Conservation (phyloP, 2,113 vertebrate genomes). For the Chaetodon trifascialis region DNA sequence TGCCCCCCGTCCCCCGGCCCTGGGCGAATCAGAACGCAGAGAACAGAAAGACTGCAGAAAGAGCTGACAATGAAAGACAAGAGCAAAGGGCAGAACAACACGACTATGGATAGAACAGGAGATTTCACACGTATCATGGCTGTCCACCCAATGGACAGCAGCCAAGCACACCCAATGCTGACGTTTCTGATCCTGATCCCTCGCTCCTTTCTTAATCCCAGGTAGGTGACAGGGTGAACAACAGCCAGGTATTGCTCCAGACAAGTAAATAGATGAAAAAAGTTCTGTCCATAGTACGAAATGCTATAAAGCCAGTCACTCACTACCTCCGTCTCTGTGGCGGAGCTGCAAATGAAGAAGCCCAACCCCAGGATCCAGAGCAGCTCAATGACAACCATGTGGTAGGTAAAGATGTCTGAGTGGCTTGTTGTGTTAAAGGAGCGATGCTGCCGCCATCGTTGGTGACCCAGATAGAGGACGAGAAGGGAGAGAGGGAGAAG, state of each 20-base stretch:
- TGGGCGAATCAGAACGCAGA: conserved; percentile 26
- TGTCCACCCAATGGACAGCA: background rate
- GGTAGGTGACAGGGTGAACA: conserved; percentile 53
- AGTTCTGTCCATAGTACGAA: background rate
- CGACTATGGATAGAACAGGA: too few relatives aligned
- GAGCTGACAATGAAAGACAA: accelerated
- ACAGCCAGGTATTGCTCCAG: conserved; percentile 54
- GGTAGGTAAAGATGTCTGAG: too few relatives aligned
- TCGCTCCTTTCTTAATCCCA: background rate
- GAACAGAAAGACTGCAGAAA: conserved; percentile 41
- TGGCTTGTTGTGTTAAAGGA: too few relatives aligned
- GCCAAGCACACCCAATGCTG: conserved; percentile 33
- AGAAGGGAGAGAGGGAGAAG: too few relatives aligned
- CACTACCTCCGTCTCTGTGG: accelerated
- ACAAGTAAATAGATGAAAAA: conserved; percentile 43
- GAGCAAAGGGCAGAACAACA: background rate
- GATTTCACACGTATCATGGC: too few relatives aligned
- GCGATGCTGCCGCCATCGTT: too few relatives aligned
- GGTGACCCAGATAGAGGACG: too few relatives aligned
- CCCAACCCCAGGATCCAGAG: too few relatives aligned
- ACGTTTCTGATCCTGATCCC: conserved; percentile 20
- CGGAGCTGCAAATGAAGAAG: too few relatives aligned
- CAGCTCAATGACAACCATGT: too few relatives aligned
- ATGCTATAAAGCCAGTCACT: too few relatives aligned
- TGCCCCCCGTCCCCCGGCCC: conserved; percentile 20